These are phyloP conservation scores for Dendrolimus punctatus DNA, from an alignment of 1,140 invertebrate species.

Conservation along the genomic window DNA sequence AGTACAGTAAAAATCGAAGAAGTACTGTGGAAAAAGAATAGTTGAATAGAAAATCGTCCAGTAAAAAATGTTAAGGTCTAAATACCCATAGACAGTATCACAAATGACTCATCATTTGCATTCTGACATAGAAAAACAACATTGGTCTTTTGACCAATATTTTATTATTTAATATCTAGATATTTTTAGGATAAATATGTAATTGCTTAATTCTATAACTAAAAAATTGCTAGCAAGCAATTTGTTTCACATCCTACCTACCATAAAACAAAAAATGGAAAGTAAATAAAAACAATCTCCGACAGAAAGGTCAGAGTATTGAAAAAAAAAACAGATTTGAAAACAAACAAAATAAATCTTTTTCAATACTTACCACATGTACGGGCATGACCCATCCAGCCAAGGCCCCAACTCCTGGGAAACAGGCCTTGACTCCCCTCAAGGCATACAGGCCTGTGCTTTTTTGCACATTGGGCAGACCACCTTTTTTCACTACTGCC, in stretches of 20 bases:
- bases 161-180: no score
- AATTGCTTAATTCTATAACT: no score
- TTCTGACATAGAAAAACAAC: no score
- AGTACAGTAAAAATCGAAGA: slow-evolving; percentile 12
- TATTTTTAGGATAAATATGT: no score
- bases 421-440: slow-evolving; percentile 86
- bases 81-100: no score
- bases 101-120: no score
- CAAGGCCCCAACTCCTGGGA: slow-evolving; percentile 90
- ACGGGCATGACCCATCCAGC: slow-evolving; percentile 96
- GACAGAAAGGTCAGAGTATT: neutral
- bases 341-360: neutral
- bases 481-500: slow-evolving; percentile 84
- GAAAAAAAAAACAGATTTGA: neutral
- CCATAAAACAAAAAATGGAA: no score
- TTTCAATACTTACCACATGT: slow-evolving; percentile 77
- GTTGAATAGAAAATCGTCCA: neutral
- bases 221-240: no score
- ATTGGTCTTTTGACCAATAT: no score
- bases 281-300: no score
- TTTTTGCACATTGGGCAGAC: slow-evolving; percentile 74
- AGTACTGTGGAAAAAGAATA: neutral
- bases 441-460: slow-evolving; percentile 77
- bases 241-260: no score
- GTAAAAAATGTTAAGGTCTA: neutral